Conservation (phyloP, 2,113 vertebrate species). For the Paramormyrops kingsleyae region DNA sequence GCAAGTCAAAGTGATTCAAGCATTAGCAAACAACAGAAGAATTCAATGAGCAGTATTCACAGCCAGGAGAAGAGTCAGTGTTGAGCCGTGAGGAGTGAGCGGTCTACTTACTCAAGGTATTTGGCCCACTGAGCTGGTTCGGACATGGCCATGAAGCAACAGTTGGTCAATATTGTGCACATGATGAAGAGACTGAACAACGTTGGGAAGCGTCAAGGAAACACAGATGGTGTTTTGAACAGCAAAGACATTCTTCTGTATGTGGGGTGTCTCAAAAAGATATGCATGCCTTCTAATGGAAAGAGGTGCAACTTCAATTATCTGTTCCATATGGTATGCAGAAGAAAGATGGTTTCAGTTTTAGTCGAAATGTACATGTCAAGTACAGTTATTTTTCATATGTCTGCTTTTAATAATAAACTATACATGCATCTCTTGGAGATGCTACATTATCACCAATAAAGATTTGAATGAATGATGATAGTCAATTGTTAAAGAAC, state of each 20-base stretch:
- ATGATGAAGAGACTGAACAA: slow-evolving; percentile 98
- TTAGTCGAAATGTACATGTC: not conserved
- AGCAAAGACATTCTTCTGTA: not conserved
- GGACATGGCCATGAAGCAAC: slow-evolving; percentile 95
- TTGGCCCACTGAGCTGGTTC: slow-evolving; percentile 89
- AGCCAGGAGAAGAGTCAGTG: not conserved
- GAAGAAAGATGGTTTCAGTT: not conserved
- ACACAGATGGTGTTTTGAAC: not conserved
- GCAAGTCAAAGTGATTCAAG: slow-evolving; percentile 16
- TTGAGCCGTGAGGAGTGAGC: not conserved
- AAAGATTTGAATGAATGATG: not conserved
- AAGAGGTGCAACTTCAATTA: not conserved
- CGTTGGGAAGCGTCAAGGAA: slow-evolving; percentile 70
- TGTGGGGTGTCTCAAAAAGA: not conserved
- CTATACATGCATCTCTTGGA: not conserved
- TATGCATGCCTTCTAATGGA: not conserved
- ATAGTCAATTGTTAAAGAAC: not conserved
- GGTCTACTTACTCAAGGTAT: slow-evolving; percentile 90
- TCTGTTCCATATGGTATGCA: not conserved
- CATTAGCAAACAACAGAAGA: slow-evolving; percentile 7
- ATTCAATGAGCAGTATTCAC: not conserved
- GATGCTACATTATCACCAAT: not conserved
- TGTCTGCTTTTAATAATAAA: not conserved
- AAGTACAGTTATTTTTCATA: not conserved
- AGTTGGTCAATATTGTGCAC: slow-evolving; percentile 98